Conservation (phyloP, 2,113 vertebrate genomes). For the Calidris pugnax region DNA sequence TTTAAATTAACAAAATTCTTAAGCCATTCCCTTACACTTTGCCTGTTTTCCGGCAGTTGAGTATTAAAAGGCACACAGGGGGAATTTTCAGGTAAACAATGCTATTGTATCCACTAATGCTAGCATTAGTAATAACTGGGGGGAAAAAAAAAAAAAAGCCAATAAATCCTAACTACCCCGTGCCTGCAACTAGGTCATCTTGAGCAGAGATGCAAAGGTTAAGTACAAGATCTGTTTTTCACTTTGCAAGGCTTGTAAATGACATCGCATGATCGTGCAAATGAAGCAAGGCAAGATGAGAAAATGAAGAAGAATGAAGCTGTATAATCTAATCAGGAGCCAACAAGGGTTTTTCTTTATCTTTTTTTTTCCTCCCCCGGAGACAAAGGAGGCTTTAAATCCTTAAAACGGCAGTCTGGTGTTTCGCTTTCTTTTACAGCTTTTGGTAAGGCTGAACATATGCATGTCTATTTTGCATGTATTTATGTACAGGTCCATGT, state of each 20-base stretch:
- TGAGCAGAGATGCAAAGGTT: slow-evolving; percentile 58
- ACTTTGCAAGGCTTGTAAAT: slow-evolving; percentile 74
- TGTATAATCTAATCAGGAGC: slow-evolving; percentile 60
- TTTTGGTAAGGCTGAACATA: background rate
- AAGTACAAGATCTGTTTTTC: slow-evolving; percentile 55
- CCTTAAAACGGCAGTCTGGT: background rate
- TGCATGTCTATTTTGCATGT: background rate
- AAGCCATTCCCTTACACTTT: background rate
- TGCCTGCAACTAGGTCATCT: slow-evolving; percentile 71
- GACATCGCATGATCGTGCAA: slow-evolving; percentile 75
- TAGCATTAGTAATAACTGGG: background rate
- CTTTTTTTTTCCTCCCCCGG: background rate
- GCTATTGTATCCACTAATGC: background rate
- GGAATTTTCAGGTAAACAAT: slow-evolving; percentile 16
- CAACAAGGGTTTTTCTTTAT: background rate
- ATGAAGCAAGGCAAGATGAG: slow-evolving; percentile 75
- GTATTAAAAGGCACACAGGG: background rate
- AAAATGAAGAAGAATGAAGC: slow-evolving; percentile 81
- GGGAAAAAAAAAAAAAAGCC: background rate
- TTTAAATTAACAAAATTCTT: background rate
- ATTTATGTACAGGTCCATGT: background rate
- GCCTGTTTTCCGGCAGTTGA: background rate
- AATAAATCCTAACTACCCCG: slow-evolving; percentile 1
- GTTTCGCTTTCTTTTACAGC: background rate
- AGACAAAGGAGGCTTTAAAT: slow-evolving; percentile 44